Evolutionary conservation across 1,140 invertebrate species (phyloP).

Genomic region (Ptiloglossa arizonensis): DNA sequence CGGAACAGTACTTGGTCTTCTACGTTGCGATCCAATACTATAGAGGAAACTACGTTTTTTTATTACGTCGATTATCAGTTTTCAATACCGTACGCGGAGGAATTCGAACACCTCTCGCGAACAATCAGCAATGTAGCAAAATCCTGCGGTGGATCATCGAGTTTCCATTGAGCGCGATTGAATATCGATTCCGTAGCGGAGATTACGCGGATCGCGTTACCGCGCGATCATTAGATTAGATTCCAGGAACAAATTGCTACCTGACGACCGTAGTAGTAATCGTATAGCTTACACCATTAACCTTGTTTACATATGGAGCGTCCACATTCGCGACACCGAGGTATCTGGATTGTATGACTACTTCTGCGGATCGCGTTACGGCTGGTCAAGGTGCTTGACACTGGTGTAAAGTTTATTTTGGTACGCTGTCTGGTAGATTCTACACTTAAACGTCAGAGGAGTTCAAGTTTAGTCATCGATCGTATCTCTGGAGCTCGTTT

Average conservation of each 20-base stretch:
- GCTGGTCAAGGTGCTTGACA: slow-evolving; percentile 35
- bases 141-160: slow-evolving; percentile 8
- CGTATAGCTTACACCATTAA: slow-evolving; percentile 44
- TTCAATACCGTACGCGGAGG: too few relatives aligned
- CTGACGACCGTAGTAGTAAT: slow-evolving; percentile 24
- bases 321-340: slow-evolving; percentile 23
- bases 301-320: slow-evolving; percentile 52
- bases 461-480: background rate
- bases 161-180: slow-evolving; percentile 1
- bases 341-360: slow-evolving; percentile 29
- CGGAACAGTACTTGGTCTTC: too few relatives aligned
- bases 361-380: slow-evolving; percentile 26
- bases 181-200: slow-evolving; percentile 22
- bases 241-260: slow-evolving; percentile 39
- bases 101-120: background rate
- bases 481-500: background rate
- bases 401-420: slow-evolving; percentile 15
- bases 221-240: slow-evolving; percentile 18
- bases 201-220: slow-evolving; percentile 15
- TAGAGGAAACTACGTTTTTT: too few relatives aligned
- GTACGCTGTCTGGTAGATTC: background rate
- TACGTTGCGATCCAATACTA: too few relatives aligned
- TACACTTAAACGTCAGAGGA: background rate
- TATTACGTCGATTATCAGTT: too few relatives aligned
- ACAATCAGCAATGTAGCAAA: background rate